These are phyloP conservation scores for Ethmia dodecea DNA, from an alignment of 2,888 invertebrate genomes.

Conservation along the genomic window DNA sequence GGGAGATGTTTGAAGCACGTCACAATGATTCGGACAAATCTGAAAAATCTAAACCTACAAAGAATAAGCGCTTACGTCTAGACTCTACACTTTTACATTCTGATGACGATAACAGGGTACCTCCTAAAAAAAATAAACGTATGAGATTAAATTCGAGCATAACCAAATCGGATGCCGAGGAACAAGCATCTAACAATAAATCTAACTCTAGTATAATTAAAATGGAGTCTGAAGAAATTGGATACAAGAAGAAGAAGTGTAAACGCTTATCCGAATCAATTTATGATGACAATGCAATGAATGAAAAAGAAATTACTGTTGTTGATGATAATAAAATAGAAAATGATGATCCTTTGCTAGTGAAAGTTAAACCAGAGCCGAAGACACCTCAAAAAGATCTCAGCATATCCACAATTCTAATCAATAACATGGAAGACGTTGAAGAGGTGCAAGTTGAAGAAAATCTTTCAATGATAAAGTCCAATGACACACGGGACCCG, in stretches of 20 bases:
- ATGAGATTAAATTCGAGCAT: slow-evolving; percentile 47
- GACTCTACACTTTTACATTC: slow-evolving; percentile 42
- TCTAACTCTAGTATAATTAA: neutral
- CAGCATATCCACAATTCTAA: slow-evolving; percentile 38
- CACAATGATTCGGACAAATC: slow-evolving; percentile 39
- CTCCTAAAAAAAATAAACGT: slow-evolving; percentile 41
- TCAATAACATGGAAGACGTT: slow-evolving; percentile 35
- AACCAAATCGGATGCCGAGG: slow-evolving; percentile 18
- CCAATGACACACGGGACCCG: slow-evolving; percentile 45
- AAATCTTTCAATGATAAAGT: slow-evolving; percentile 34
- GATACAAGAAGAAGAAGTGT: slow-evolving; percentile 28
- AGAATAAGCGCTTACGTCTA: slow-evolving; percentile 34
- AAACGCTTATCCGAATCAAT: slow-evolving; percentile 37
- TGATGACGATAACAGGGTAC: slow-evolving; percentile 27
- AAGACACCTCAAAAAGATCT: slow-evolving; percentile 46
- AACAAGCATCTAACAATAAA: slow-evolving; percentile 11
- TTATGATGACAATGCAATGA: slow-evolving; percentile 29
- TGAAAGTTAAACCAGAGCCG: slow-evolving; percentile 46
- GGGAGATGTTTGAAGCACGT: slow-evolving; percentile 63
- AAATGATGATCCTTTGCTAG: slow-evolving; percentile 44
- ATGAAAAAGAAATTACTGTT: slow-evolving; percentile 55
- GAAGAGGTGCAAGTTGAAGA: slow-evolving; percentile 41
- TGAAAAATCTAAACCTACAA: slow-evolving; percentile 24
- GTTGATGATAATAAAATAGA: slow-evolving; percentile 27
- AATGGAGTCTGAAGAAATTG: slow-evolving; percentile 3